Conservation (phyloP, 2,888 invertebrate species). For the Morpho deidamia region DNA sequence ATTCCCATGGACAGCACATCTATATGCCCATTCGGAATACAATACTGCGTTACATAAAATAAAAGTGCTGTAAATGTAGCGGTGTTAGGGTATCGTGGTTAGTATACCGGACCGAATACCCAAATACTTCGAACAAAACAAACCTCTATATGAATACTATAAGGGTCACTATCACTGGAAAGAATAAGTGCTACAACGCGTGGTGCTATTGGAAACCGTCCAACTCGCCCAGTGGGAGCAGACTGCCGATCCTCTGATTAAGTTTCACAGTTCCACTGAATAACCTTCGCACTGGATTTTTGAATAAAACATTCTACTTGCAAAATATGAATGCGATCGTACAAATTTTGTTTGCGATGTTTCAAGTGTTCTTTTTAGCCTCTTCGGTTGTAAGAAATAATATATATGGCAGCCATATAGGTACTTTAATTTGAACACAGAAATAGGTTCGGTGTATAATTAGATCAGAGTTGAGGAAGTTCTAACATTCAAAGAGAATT, state of each 20-base stretch:
- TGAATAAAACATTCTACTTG: slow-evolving; percentile 19
- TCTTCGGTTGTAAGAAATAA: background rate
- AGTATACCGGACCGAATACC: slow-evolving; percentile 2
- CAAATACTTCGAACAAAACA: slow-evolving; percentile 5
- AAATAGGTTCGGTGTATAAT: background rate
- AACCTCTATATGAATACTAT: background rate
- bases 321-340: slow-evolving; percentile 12
- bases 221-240: slow-evolving; percentile 17
- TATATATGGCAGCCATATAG: too few species aligned
- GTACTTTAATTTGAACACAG: background rate
- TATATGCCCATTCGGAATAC: slow-evolving; percentile 9
- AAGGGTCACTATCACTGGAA: slow-evolving; percentile 8
- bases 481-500: background rate
- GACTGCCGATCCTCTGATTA: slow-evolving; percentile 18
- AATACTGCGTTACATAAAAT: slow-evolving; percentile 22
- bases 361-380: background rate
- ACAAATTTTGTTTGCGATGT: slow-evolving; percentile 9
- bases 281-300: slow-evolving; percentile 21
- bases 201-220: slow-evolving; percentile 16
- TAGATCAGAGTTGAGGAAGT: background rate
- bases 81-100: slow-evolving; percentile 15
- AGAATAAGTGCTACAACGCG: background rate
- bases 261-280: slow-evolving; percentile 22
- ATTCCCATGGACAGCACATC: slow-evolving; percentile 13
- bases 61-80: slow-evolving; percentile 15